Evolutionary conservation across 2,888 invertebrate genomes (phyloP).

Genomic region (Pachliopta kotzebuea): DNA sequence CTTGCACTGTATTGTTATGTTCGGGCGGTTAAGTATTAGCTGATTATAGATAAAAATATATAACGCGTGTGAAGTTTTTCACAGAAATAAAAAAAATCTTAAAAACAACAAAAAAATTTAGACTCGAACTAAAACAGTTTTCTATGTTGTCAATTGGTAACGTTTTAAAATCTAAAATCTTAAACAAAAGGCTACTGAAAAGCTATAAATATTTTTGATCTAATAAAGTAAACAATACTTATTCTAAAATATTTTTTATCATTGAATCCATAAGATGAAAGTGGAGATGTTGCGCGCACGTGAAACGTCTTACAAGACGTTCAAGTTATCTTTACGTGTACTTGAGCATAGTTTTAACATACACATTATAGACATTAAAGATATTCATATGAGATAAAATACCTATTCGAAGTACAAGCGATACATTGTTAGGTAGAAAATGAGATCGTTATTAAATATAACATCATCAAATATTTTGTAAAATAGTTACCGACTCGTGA

Average conservation of each 20-base stretch:
- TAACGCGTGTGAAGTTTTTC: too few relatives aligned
- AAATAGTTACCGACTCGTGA: too few relatives aligned
- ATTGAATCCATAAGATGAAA: slow-evolving; percentile 2
- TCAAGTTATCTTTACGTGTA: background rate
- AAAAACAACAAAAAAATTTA: too few relatives aligned
- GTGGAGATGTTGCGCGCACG: slow-evolving; percentile 3
- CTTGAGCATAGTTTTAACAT: slow-evolving; percentile 1
- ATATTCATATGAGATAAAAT: background rate
- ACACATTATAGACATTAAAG: background rate
- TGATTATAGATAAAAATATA: too few relatives aligned
- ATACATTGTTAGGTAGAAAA: slow-evolving; percentile 1
- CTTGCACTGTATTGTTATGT: too few relatives aligned
- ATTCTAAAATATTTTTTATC: background rate
- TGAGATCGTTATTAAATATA: background rate
- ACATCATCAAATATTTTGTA: background rate
- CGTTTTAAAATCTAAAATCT: too few relatives aligned
- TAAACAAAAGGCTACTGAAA: too few relatives aligned
- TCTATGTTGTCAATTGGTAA: too few relatives aligned
- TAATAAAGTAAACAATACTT: background rate
- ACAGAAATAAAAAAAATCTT: too few relatives aligned
- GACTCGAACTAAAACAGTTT: too few relatives aligned
- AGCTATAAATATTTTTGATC: too few relatives aligned
- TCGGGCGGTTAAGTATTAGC: too few relatives aligned
- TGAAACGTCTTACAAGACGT: background rate
- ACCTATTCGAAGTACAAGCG: background rate